These are phyloP conservation scores for Rhinoderma darwinii DNA, from an alignment of 2,113 vertebrate genomes.

Conservation along the genomic window DNA sequence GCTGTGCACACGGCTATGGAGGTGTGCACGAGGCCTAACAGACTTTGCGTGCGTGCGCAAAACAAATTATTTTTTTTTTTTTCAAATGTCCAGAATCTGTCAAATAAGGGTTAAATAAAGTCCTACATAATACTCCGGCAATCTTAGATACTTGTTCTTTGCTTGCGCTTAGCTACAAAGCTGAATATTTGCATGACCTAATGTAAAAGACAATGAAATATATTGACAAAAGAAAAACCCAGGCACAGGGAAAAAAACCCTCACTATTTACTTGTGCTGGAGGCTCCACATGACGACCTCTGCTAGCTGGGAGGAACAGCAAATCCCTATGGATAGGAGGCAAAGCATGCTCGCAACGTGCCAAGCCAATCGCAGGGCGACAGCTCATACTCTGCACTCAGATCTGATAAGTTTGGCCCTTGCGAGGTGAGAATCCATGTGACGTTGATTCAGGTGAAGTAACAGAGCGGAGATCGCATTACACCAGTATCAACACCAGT, in stretches of 20 bases:
- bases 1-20: too few relatives aligned
- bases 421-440: neutral
- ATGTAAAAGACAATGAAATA: neutral
- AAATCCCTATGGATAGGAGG: constrained; percentile 29
- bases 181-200: neutral
- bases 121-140: too few relatives aligned
- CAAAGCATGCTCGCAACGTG: neutral
- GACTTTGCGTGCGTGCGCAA: too few relatives aligned
- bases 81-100: too few relatives aligned
- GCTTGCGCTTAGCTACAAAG: neutral
- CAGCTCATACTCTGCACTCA: constrained; percentile 16
- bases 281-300: constrained; percentile 23
- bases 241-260: neutral
- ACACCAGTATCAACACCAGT: neutral
- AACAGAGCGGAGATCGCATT: neutral
- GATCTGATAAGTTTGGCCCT: neutral
- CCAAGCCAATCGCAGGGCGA: constrained; percentile 42
- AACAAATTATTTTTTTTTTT: too few relatives aligned
- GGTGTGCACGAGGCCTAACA: too few relatives aligned
- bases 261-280: neutral
- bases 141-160: too few relatives aligned
- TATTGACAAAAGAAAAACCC: neutral
- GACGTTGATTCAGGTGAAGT: neutral
- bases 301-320: neutral
- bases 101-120: too few relatives aligned